Evolutionary conservation across 2,888 invertebrate genomes (phyloP), one percentile per base, ranked within the genome.

Genomic region (Uropetala carovei): DNA sequence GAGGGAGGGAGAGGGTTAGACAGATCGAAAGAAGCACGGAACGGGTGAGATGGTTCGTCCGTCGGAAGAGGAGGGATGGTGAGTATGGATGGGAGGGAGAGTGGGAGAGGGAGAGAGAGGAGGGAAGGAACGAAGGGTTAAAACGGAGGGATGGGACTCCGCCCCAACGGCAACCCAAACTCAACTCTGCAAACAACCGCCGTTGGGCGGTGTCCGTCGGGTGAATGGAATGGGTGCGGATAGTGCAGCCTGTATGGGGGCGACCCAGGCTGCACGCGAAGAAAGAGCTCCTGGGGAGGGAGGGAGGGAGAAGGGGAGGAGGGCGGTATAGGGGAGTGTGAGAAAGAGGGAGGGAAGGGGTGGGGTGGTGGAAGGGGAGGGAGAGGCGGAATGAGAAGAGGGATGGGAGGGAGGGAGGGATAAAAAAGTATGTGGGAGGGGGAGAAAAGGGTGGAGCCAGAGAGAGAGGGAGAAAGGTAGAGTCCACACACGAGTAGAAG

Each of bases 21-120:
- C 68, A n/a, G 68, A 68, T 68, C 68, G 68, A 68, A 68, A 68
- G 68, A 68, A 68, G 68, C 8, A n/a, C 64, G 64, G 64, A 43
- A 43, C 43, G 43, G 43, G 43, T 43, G 64, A 14, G 64, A 18
- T n/a, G 18, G 64, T 64, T 64, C 14, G n/a, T 18, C 22, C 68
- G n/a, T 68, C 68, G 9, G 68, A 0, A 18, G 68, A 64, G 16
- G n/a, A 64, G n/a, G n/a, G n/a, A 64, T 8, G 14, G 64, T 43
- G 9, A 14, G 64, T 5, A 64, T 5, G n/a, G 14, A 64, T 18
- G 9, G 60, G 16, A 64, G 64, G 64, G 64, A n/a, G 18, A n/a
- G 43, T 3, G 64, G 7, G 18, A 16, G 64, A 7, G 16, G 16
- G 68, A 22, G n/a, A n/a, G 68, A 68, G 18, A 9, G 68, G 22